Percentiles rank a stretch among this genome's conserved stretches.
Conservation (phyloP, 2,888 invertebrate species). For the Epicampocera succincta region DNA sequence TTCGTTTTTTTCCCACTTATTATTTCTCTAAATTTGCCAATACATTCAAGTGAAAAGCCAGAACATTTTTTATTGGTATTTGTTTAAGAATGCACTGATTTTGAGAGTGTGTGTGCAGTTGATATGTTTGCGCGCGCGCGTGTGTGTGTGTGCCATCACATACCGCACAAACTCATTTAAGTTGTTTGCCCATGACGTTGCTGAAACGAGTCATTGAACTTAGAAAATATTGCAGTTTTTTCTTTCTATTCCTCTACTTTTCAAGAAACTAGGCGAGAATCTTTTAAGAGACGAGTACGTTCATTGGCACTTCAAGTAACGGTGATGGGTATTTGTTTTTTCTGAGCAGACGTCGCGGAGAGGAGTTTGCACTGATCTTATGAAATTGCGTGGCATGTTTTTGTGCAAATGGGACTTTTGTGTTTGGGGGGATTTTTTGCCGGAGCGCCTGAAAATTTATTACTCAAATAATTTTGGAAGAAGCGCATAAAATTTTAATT, state of each 20-base stretch:
- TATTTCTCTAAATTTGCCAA: conserved; percentile 17
- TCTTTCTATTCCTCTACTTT: conserved; percentile 37
- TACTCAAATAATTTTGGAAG: too few species aligned
- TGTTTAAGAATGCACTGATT: conserved; percentile 11
- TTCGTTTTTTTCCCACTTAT: background rate
- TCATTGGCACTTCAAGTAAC: conserved; percentile 67
- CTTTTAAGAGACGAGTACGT: conserved; percentile 64
- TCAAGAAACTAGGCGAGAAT: conserved; percentile 69
- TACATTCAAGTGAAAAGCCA: conserved; percentile 27
- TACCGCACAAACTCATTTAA: conserved; percentile 61
- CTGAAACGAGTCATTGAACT: conserved; percentile 78
- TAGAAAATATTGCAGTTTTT: conserved; percentile 69
- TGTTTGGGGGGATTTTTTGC: background rate
- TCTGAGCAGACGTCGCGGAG: background rate
- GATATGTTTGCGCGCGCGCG: background rate
- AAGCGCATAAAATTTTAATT: too few species aligned
- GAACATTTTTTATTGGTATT: conserved; percentile 34
- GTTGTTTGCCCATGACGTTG: conserved; percentile 77
- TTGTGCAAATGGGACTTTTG: conserved; percentile 1
- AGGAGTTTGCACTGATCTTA: conserved; percentile 34
- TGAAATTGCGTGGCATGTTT: background rate
- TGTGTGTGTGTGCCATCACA: conserved; percentile 19
- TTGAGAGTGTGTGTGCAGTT: background rate
- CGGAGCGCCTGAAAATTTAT: too few species aligned
- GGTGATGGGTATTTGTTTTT: conserved; percentile 43